Base-by-base conservation (phyloP, 2,888 invertebrate species). In the Meteorus colon region DNA sequence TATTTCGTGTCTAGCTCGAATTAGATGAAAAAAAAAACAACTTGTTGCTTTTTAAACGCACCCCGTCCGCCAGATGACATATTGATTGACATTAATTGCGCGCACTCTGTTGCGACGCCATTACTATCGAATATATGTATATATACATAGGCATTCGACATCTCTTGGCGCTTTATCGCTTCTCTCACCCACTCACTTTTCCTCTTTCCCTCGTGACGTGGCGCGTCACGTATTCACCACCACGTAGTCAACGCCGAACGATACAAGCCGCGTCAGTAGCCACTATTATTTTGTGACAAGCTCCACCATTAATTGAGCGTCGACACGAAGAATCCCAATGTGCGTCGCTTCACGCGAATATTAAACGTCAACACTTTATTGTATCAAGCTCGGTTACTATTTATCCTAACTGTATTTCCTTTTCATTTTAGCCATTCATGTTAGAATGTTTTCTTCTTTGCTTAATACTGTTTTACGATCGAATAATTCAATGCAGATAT, bases 1-100 rank as follows among this genome's bases (percentile, higher is more conserved):
- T 67, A 48, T 24, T 48, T 41, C 34, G 8, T 48, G 71, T 72
- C 67, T 60, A 37, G 66, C 41, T 48, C 27, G 60, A 66, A 72
- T 75, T 75, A 75, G 67, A 24, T 66, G n/a, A 51, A 65, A 72
- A 45, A 62, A 31, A 62, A 73, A 73, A 69, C 76, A 76, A 76
- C 76, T 76, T 76, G 76, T 76, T 76, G 76, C 76, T 34, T 76
- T 76, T 76, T 73, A 66, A 76, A 68, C 60, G 72, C 59, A 67
- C 63, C 70, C 48, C 37, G 14, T 27, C 48, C 29, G 66, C 27
- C n/a, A 59, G 31, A 45, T 72, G 76, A 73, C 60, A 67, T 67
- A 78, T 79, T 81, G 80, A 81, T 80, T 80, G 82, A 78, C 79
- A 45, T 74, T 81, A 79, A 82, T 79, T 81, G 79, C 65, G 70